These are phyloP conservation scores for Argyrosomus japonicus DNA, from an alignment of 2,113 vertebrate species.

Conservation along the genomic window DNA sequence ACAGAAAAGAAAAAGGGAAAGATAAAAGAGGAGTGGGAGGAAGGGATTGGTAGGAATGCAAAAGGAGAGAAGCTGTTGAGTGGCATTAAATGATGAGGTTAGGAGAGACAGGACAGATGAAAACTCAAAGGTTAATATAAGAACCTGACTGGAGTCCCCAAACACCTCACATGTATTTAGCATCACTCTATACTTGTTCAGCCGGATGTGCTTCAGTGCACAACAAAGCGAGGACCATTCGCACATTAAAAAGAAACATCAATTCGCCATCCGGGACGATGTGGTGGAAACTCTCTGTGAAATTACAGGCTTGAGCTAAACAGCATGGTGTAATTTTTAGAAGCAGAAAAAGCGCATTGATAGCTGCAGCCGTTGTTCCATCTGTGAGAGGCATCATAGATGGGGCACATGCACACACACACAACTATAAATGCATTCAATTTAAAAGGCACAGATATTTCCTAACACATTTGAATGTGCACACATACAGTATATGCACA, in stretches of 20 bases:
- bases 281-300: constrained; percentile 38
- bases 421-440: constrained; percentile 10
- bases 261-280: constrained; percentile 49
- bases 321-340: constrained; percentile 53
- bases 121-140: constrained; percentile 72
- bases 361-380: constrained; percentile 54
- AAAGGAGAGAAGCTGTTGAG: constrained; percentile 44
- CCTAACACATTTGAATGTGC: not conserved
- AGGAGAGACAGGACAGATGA: constrained; percentile 54
- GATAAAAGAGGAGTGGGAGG: constrained; percentile 43
- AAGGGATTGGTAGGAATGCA: constrained; percentile 39
- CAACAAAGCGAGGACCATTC: constrained; percentile 49
- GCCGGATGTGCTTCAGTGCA: constrained; percentile 38
- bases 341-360: constrained; percentile 43
- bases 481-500: not conserved
- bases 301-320: constrained; percentile 51
- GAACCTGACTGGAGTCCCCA: constrained; percentile 71
- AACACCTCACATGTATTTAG: constrained; percentile 56
- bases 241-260: constrained; percentile 61
- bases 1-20: constrained; percentile 35
- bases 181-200: constrained; percentile 21
- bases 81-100: constrained; percentile 69
- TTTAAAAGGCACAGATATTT: constrained; percentile 21
- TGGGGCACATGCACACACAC: constrained; percentile 6
- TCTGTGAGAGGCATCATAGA: constrained; percentile 35